Base-by-base conservation (phyloP, 2,888 invertebrate species). In the Xanthia togata region DNA sequence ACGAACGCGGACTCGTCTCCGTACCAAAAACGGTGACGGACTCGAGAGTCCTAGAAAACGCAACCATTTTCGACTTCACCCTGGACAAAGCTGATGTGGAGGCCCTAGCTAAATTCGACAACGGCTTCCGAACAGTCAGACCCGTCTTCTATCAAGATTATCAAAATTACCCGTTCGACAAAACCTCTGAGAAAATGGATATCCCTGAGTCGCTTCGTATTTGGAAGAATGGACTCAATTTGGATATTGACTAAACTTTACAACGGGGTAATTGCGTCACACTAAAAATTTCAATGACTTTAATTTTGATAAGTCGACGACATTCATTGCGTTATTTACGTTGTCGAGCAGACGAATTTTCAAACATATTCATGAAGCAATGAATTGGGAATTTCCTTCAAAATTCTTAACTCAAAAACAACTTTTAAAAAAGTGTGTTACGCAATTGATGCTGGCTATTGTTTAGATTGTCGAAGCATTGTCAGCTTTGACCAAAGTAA, bases 21-120 rank as follows among this genome's bases (percentile, higher is more conserved):
- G 90, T 95, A 9, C 96, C 96, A 8, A 96, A 96, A 79, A 94
- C 95, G 0, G 75, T 94, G 0, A 93, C 95, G 0, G 92, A 90
- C 50, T 76, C 85, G 2, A 87, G 95, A 0, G 91, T 93, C 0
- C 9, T 94, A 0, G 95, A 95, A 72, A 96, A 96, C 86, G 95
- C 93, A 0, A 90, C 93, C 4, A 94, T 95, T 23, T 95, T 95
- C 85, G 95, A 95, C 81, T 95, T 95, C 78, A 81, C 88, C 50
- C 84, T 96, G 9, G 92, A 93, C 62, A 67, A 80, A 0, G 83
- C 81, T 1, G 96, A 95, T 50, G 68, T 93, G 8, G 89, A 87
- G 6, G 79, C 85, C 0, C 47, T 96, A 0, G 90, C 92, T 0
- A 86, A 91, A 62, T 95, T 95, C 78, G 94, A 96, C 81, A 90